phyloP scores from a whole-genome alignment of 2,113 vertebrate species.

The Aegotheles bennettii region DNA sequence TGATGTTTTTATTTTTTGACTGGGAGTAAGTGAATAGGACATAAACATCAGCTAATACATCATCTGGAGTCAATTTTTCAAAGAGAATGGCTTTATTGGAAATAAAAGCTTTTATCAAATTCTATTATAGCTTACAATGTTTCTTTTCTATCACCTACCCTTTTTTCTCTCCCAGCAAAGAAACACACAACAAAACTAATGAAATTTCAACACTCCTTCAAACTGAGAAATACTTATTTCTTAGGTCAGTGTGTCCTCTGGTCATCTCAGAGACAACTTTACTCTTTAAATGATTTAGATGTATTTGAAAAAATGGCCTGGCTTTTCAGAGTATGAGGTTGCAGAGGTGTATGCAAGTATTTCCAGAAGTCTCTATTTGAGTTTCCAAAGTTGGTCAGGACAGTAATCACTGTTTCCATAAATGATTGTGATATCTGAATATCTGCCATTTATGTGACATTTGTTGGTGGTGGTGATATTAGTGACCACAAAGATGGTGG shows the following conservation, averaged over 20 bases:
- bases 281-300: background rate
- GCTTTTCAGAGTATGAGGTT: background rate
- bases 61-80: background rate
- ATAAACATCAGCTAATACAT: background rate
- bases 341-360: background rate
- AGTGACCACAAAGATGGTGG: background rate
- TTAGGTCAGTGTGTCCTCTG: background rate
- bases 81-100: background rate
- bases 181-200: background rate
- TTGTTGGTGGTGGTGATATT: background rate
- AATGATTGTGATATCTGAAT: background rate
- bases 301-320: background rate
- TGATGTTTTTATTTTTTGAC: background rate
- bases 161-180: background rate
- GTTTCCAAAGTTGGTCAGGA: background rate
- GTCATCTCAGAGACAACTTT: background rate
- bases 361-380: background rate
- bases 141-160: background rate
- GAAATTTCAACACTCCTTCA: constrained; percentile 13
- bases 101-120: background rate
- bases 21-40: background rate
- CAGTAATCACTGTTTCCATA: background rate
- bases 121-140: background rate
- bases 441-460: background rate
- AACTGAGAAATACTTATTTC: constrained; percentile 31